phyloP scores from a whole-genome alignment of 2,888 invertebrate species.

The Pandemis heparana region DNA sequence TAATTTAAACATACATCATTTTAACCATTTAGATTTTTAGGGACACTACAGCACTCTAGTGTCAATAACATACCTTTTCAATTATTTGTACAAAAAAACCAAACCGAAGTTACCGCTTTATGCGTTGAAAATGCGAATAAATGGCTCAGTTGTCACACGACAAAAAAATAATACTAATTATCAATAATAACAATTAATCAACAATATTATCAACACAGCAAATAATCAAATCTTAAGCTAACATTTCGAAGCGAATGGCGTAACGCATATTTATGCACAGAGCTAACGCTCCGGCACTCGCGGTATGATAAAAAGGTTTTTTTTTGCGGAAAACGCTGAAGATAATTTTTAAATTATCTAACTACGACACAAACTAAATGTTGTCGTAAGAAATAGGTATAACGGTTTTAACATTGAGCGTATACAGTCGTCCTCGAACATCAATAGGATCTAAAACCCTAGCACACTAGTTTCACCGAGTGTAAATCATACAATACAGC shows the following conservation, averaged over 20 bases:
- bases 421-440: not conserved
- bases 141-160: conserved; percentile 8
- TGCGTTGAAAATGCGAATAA: conserved; percentile 18
- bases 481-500: too few species aligned
- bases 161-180: not conserved
- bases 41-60: not conserved
- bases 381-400: not conserved
- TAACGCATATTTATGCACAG: too few species aligned
- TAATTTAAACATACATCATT: not conserved
- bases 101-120: conserved; percentile 26
- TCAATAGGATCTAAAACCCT: too few species aligned
- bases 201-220: not conserved
- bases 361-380: not conserved
- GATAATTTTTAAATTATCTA: not conserved
- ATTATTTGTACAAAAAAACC: conserved; percentile 6
- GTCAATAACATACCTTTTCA: not conserved
- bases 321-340: not conserved
- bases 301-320: not conserved
- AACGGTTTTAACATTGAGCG: not conserved
- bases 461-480: too few species aligned
- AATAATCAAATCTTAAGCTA: not conserved
- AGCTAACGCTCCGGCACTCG: too few species aligned
- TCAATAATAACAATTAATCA: not conserved
- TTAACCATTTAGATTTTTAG: not conserved
- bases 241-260: too few species aligned